These are phyloP conservation scores for Phyllotreta cruciferae DNA, from an alignment of 2,888 invertebrate species.

Conservation along the genomic window DNA sequence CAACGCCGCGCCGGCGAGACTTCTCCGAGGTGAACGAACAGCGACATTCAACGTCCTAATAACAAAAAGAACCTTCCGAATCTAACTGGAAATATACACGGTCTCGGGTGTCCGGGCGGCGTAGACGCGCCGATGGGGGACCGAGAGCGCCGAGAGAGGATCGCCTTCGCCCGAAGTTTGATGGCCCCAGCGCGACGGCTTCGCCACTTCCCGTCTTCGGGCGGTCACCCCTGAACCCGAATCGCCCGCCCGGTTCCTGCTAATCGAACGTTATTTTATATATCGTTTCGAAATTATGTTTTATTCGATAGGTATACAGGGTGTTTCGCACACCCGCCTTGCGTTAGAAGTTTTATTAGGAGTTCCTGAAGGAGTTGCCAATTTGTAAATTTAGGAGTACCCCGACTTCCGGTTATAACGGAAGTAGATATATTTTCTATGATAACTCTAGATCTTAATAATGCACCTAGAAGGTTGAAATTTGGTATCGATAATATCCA, in stretches of 20 bases:
- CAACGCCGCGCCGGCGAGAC: slow-evolving; percentile 38
- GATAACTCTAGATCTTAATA: too few relatives aligned
- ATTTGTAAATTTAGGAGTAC: too few relatives aligned
- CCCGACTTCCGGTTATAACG: too few relatives aligned
- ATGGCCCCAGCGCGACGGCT: slow-evolving; percentile 19
- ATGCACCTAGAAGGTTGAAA: too few relatives aligned
- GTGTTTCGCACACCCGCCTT: too few relatives aligned
- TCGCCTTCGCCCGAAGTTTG: slow-evolving; percentile 23
- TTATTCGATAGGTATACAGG: too few relatives aligned
- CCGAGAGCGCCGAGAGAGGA: slow-evolving; percentile 4
- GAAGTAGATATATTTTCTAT: too few relatives aligned
- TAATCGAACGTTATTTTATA: too few relatives aligned
- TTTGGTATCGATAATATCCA: too few relatives aligned
- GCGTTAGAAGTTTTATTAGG: too few relatives aligned
- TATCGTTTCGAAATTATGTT: too few relatives aligned
- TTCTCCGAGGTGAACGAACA: slow-evolving; percentile 53
- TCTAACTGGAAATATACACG: slow-evolving; percentile 15
- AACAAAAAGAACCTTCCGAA: slow-evolving; percentile 33
- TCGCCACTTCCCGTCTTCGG: slow-evolving; percentile 22
- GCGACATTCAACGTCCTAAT: slow-evolving; percentile 38
- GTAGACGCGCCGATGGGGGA: neutral
- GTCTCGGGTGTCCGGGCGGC: slow-evolving; percentile 5
- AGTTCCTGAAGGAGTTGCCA: too few relatives aligned
- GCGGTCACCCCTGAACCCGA: slow-evolving; percentile 16
- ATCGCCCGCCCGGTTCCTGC: neutral